Evolutionary conservation across 37 sponge, comb jelly and placozoan species (phyloP), one percentile per base, ranked within the genome.

Genomic region (Mnemiopsis leidyi): DNA sequence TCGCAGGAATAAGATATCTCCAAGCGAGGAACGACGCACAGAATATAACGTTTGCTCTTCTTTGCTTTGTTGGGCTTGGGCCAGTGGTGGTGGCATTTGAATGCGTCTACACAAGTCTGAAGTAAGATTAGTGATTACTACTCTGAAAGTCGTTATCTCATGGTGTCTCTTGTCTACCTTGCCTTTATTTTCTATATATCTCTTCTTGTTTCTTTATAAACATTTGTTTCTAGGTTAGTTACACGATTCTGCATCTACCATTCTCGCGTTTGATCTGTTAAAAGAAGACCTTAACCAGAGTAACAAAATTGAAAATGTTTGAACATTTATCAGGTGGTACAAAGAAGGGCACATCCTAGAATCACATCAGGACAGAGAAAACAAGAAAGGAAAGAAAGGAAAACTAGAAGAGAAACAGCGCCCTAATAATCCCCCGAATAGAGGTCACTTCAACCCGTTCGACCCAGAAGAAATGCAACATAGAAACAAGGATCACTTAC

Each of bases 1-100:
- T n/a, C n/a, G n/a, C n/a, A n/a, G n/a, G n/a, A n/a, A n/a, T n/a
- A n/a, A n/a, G n/a, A n/a, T n/a, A n/a, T n/a, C n/a, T n/a, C n/a
- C n/a, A n/a, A n/a, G n/a, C n/a, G n/a, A n/a, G n/a, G n/a, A n/a
- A n/a, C n/a, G n/a, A n/a, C n/a, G n/a, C n/a, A n/a, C n/a, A n/a
- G 61, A 48, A 48, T 13, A 13, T 48, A 18, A 48, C 13, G 5
- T 48, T 48, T 13, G 7, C 75, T 71, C 25, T 71, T 2, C 25
- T 71, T 2, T 71, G 75, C 30, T 71, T 71, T 28, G 30, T 71
- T 71, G 75, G 75, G 3, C 30, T 71, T 71, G 75, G 75, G 75
- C 75, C 75, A 18, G 30, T 71, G 30, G 30, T 71, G 3, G 30
- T 71, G 5, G 75, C 30, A 23, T 29, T 71, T 24, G 75, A 71